Conservation (phyloP, 1,140 invertebrate species). For the Aphaenogaster ashmeadi region DNA sequence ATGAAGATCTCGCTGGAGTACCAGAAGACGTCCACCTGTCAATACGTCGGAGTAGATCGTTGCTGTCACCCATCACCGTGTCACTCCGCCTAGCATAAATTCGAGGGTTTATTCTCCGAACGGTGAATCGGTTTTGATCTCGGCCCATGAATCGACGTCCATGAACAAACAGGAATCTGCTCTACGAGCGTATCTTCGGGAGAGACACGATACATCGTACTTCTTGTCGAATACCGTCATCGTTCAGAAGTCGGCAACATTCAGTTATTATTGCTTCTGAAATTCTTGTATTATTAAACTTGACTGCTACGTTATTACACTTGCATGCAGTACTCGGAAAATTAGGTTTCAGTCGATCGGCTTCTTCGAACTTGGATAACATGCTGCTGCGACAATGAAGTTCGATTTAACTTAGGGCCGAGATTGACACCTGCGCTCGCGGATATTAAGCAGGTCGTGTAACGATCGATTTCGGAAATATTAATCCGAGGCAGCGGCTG, state of each 20-base stretch:
- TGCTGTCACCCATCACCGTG: constrained; percentile 9
- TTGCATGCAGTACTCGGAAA: neutral
- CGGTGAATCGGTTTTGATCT: constrained; percentile 51
- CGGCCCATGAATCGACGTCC: constrained; percentile 32
- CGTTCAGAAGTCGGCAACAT: neutral
- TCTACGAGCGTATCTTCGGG: neutral
- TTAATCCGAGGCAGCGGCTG: neutral
- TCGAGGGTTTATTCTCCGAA: neutral
- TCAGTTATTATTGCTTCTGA: neutral
- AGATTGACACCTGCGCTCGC: constrained; percentile 58
- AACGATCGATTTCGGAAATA: constrained; percentile 15
- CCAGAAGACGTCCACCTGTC: neutral
- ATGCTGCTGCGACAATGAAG: neutral
- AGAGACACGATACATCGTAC: neutral
- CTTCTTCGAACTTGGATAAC: constrained; percentile 19
- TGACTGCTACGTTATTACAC: neutral
- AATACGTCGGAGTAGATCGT: constrained; percentile 46
- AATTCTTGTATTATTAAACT: neutral
- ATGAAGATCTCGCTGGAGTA: constrained; percentile 26
- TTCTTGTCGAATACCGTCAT: neutral
- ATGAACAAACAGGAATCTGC: neutral
- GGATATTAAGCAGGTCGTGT: constrained; percentile 42
- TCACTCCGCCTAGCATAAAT: constrained; percentile 14
- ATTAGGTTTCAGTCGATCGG: neutral
- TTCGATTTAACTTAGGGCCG: constrained; percentile 54